These are phyloP conservation scores for Lindbergichthys nudifrons DNA, from an alignment of 2,797 vertebrate species.

Conservation along the genomic window DNA sequence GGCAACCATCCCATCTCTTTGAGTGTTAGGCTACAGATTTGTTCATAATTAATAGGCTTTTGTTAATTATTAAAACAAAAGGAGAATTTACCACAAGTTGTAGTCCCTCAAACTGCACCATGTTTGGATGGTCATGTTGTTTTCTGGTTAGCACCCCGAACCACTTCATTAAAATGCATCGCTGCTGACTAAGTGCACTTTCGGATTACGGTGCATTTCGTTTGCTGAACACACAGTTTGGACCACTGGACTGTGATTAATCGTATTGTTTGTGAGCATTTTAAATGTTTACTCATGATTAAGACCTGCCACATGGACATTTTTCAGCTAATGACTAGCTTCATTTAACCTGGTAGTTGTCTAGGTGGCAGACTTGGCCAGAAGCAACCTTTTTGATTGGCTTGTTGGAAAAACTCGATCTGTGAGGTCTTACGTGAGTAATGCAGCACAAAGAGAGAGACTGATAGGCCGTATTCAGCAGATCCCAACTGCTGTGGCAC, in stretches of 20 bases:
- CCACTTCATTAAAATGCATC: conserved; percentile 69
- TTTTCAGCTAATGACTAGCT: conserved; percentile 27
- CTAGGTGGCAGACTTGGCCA: conserved; percentile 47
- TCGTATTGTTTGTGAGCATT: conserved; percentile 61
- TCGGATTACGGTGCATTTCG: conserved; percentile 47
- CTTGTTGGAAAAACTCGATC: conserved; percentile 60
- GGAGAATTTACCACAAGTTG: conserved; percentile 56
- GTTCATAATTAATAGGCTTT: conserved; percentile 81
- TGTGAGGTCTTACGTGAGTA: conserved; percentile 45
- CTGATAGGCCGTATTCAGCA: conserved; percentile 34
- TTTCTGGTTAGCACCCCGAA: conserved; percentile 49
- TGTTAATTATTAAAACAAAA: conserved; percentile 78
- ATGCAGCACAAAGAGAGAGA: conserved; percentile 36
- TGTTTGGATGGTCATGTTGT: conserved; percentile 41
- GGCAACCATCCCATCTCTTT: conserved; percentile 68
- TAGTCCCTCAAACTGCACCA: conserved; percentile 49
- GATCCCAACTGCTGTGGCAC: conserved; percentile 26
- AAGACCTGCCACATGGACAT: conserved; percentile 32
- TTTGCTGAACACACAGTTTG: conserved; percentile 12
- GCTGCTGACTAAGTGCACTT: conserved; percentile 52
- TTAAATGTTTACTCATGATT: conserved; percentile 50
- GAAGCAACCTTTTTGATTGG: conserved; percentile 51
- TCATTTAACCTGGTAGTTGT: conserved; percentile 26
- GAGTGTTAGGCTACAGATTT: conserved; percentile 75
- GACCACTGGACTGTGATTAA: conserved; percentile 54